Percentiles rank a stretch among this genome's conserved stretches.
Evolutionary conservation across 2,888 invertebrate species (phyloP).

Genomic region (Tolmerus cingulatus): DNA sequence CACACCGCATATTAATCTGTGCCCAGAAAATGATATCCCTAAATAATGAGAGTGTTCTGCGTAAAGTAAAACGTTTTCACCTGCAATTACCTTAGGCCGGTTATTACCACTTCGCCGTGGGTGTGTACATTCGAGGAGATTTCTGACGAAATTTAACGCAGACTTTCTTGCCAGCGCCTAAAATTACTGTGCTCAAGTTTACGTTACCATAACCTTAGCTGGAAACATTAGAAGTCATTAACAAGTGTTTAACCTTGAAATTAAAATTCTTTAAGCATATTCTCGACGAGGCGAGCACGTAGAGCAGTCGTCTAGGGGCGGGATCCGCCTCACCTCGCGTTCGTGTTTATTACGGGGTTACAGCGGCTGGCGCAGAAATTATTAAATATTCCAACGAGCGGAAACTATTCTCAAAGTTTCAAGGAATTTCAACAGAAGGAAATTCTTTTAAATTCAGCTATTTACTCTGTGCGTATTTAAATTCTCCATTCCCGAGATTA

Average conservation of each 20-base stretch:
- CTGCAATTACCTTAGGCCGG: background rate
- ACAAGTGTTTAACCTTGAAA: constrained; percentile 35
- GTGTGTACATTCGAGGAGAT: background rate
- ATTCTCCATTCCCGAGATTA: background rate
- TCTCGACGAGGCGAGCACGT: background rate
- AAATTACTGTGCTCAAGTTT: background rate
- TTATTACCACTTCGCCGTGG: background rate
- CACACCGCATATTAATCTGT: background rate
- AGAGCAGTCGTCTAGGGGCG: background rate
- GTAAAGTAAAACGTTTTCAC: background rate
- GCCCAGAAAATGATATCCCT: background rate
- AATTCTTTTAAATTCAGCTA: background rate
- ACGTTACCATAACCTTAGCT: constrained; percentile 1
- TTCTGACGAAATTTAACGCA: background rate
- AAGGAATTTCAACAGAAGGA: constrained; percentile 4
- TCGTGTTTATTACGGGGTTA: background rate
- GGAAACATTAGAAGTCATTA: constrained; percentile 20
- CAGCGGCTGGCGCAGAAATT: background rate
- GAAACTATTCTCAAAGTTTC: background rate
- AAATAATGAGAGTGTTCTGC: background rate
- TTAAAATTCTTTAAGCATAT: constrained; percentile 14
- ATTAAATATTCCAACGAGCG: background rate
- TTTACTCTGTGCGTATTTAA: background rate
- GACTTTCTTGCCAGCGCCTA: background rate
- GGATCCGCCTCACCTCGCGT: background rate